Conservation (phyloP, 2,113 vertebrate species). For the Herpailurus yagouaroundi region DNA sequence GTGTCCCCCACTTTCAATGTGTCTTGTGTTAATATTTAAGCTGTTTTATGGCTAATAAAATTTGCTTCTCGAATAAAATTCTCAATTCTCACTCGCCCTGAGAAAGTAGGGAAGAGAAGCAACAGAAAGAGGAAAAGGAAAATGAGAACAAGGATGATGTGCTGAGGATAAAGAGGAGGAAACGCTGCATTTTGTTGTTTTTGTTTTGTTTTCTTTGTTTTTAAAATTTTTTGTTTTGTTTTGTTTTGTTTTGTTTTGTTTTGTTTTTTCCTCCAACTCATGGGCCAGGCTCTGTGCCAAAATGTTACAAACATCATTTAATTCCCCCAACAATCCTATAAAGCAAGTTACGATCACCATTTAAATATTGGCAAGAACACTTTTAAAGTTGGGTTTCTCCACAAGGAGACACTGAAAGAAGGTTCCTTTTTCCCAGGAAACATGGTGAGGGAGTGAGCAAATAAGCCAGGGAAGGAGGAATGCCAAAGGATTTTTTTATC, state of each 20-base stretch:
- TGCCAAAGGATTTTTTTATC: neutral
- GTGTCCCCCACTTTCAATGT: neutral
- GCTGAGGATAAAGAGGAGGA: neutral
- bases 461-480: neutral
- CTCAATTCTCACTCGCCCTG: neutral
- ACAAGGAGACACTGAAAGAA: neutral
- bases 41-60: neutral
- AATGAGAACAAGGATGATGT: too few relatives aligned
- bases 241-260: too few relatives aligned
- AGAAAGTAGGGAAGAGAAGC: neutral
- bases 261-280: neutral
- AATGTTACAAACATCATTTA: neutral
- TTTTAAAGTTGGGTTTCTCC: neutral
- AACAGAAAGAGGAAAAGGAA: neutral
- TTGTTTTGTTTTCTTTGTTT: neutral
- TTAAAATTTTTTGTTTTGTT: too few relatives aligned
- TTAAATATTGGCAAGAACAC: neutral
- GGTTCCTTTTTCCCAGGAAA: neutral
- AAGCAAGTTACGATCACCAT: neutral
- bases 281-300: neutral
- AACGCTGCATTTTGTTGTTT: neutral
- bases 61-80: neutral
- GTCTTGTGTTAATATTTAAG: neutral
- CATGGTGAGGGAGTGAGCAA: neutral
- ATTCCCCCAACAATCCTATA: neutral